phyloP scores from a whole-genome alignment of 2,797 vertebrate genomes.

The Peromyscus aztecus region DNA sequence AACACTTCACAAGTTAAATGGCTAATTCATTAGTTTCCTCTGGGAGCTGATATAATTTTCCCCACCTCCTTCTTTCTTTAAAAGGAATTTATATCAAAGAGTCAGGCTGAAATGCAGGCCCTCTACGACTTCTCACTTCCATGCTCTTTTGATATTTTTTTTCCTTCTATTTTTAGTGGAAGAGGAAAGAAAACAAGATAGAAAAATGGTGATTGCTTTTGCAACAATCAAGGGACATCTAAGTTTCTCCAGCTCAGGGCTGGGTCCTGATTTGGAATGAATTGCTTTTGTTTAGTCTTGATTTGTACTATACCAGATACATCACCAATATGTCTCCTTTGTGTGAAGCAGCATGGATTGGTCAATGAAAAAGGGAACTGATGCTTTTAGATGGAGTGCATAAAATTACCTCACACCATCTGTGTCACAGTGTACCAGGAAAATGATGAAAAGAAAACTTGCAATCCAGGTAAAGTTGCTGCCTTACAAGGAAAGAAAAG shows the following conservation, averaged over 20 bases:
- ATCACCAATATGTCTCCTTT: constrained; percentile 79
- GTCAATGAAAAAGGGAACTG: constrained; percentile 75
- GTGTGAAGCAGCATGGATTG: constrained; percentile 76
- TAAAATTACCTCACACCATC: constrained; percentile 68
- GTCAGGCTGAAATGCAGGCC: constrained; percentile 42
- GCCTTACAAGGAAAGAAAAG: constrained; percentile 19
- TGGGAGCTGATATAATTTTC: constrained; percentile 36
- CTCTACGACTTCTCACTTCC: constrained; percentile 13
- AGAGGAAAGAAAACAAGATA: constrained; percentile 71
- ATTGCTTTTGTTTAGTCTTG: constrained; percentile 83
- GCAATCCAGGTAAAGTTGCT: constrained; percentile 73
- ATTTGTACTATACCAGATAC: constrained; percentile 81
- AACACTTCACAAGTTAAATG: constrained; percentile 62
- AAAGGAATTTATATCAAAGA: constrained; percentile 57
- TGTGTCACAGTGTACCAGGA: constrained; percentile 64
- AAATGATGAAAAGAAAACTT: constrained; percentile 71
- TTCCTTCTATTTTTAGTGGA: constrained; percentile 63
- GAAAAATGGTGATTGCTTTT: constrained; percentile 77
- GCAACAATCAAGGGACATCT: constrained; percentile 57
- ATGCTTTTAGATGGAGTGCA: constrained; percentile 74
- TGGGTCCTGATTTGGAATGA: constrained; percentile 77
- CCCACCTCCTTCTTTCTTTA: constrained; percentile 29
- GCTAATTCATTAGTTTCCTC: constrained; percentile 29
- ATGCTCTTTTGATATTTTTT: constrained; percentile 61
- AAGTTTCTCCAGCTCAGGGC: constrained; percentile 73